A percentile compares a stretch with the other conserved stretches of the same genome.
Evolutionary conservation across 1,140 invertebrate species (phyloP).

Genomic region (Drosophila navojoa): DNA sequence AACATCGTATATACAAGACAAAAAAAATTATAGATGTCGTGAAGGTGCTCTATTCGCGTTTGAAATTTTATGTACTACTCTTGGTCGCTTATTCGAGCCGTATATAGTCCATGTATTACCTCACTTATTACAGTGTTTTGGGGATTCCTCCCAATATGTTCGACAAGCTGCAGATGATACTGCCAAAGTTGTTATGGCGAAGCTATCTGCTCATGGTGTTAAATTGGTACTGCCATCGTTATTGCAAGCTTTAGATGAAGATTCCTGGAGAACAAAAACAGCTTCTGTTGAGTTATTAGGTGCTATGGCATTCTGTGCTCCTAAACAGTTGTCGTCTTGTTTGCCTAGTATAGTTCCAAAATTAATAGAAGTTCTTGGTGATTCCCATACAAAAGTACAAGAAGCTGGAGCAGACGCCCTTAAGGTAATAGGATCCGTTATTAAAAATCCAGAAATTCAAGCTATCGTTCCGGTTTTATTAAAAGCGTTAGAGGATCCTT

Average conservation of each 20-base stretch:
- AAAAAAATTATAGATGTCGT: constrained; percentile 96
- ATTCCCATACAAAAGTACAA: constrained; percentile 99
- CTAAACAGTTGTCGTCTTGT: constrained; percentile 98
- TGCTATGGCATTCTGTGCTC: constrained; percentile 99
- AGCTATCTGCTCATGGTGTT: constrained; percentile 97
- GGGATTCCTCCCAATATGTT: constrained; percentile 96
- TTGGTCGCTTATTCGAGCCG: constrained; percentile 98
- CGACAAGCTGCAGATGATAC: constrained; percentile 96
- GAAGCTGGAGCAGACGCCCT: constrained; percentile 97
- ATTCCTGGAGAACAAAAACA: constrained; percentile 99
- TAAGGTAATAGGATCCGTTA: constrained; percentile 98
- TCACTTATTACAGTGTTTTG: constrained; percentile 97
- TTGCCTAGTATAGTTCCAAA: constrained; percentile 99
- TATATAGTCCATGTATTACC: constrained; percentile 99
- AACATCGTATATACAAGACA: constrained; percentile 97
- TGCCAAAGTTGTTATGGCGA: constrained; percentile 98
- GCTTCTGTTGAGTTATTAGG: constrained; percentile 98
- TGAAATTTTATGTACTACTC: constrained; percentile 97
- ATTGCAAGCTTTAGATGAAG: constrained; percentile 96
- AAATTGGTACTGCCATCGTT: constrained; percentile 97
- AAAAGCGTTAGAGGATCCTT: constrained; percentile 97
- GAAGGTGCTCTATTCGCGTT: constrained; percentile 99
- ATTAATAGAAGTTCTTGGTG: constrained; percentile 97
- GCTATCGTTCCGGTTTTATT: constrained; percentile 96
- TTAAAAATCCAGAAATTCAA: constrained; percentile 99